Percentiles rank a stretch among this genome's conserved stretches.
phyloP scores from a whole-genome alignment of 2,113 vertebrate species.

The Nesogale talazaci region DNA sequence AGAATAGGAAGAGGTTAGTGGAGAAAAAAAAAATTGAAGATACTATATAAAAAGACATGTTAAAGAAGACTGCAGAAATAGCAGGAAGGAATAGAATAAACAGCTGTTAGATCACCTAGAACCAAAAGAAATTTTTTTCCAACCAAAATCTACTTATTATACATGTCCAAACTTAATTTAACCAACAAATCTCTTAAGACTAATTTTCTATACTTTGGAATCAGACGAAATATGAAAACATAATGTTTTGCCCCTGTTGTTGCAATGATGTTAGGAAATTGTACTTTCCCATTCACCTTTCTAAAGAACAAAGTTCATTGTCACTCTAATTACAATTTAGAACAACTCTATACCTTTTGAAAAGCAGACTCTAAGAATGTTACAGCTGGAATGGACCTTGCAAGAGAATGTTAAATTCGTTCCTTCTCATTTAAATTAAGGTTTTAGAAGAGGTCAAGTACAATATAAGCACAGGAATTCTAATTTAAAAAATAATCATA shows the following conservation, averaged over 20 bases:
- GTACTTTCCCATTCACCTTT: neutral
- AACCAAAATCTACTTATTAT: neutral
- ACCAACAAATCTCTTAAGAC: neutral
- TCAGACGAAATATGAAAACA: neutral
- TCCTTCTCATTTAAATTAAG: constrained; percentile 75
- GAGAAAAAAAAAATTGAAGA: neutral
- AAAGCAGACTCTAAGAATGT: constrained; percentile 37
- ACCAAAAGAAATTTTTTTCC: neutral
- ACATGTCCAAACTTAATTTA: constrained; percentile 27
- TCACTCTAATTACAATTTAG: constrained; percentile 55
- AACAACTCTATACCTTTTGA: constrained; percentile 21
- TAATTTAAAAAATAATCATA: constrained; percentile 60
- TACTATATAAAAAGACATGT: neutral
- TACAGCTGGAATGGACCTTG: constrained; percentile 39
- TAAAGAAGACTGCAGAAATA: neutral
- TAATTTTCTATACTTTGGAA: constrained; percentile 17
- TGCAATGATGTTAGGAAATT: neutral
- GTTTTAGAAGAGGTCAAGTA: constrained; percentile 65
- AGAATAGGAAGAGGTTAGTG: neutral
- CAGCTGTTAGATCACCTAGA: neutral
- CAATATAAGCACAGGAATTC: constrained; percentile 51
- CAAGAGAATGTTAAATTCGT: constrained; percentile 59
- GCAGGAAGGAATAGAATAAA: neutral
- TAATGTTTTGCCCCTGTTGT: neutral
- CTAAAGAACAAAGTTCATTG: constrained; percentile 33